Evolutionary conservation across 2,113 vertebrate species (phyloP), one percentile per base, ranked within the genome.

Genomic region (Podarcis raffonei): DNA sequence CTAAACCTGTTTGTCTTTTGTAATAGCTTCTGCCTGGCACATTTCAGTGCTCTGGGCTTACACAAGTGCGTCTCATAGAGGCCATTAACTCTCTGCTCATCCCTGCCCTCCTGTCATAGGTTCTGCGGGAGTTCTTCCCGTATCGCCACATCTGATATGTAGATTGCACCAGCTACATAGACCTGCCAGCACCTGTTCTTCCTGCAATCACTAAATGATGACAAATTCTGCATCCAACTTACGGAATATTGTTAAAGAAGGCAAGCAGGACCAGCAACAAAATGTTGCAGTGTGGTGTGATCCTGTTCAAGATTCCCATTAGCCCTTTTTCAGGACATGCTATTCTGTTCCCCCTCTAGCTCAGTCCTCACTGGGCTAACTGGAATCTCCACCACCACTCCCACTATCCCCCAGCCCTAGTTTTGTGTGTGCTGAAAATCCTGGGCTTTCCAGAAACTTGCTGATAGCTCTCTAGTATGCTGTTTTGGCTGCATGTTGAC

Each of bases 1-100:
- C 42, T 62, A 37, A 87, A 87, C 85, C 35, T 48, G 85, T 87
- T 87, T 66, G 22, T 39, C 32, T 83, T 35, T 37, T 79, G 62
- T 23, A 89, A 79, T 15, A 78, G 62, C 72, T 15, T 69, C 66
- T 78, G 62, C 42, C 76, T 85, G 83, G n/a, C 66, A 59, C 48
- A 79, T 53, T n/a, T 15, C 27, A 90, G 59, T 79, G 30, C 30
- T 6, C 30, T 53, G 32, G 20, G 57, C 27, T 83, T 71, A 71
- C 72, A 77, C 78, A 82, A 77, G 71, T 30, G n/a, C 25, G 15
- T 68, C 59, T 57, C 71, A 25, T 18, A 59, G 62, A 77, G 8
- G 72, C 39, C 65, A 23, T 68, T 48, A 68, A 75, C 62, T 86
- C 8, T 3, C 37, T 5, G 68, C 84, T 37, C 2, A n/a, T 20